A percentile compares a stretch with the other conserved stretches of the same genome.
Conservation (phyloP, 2,113 vertebrate genomes). For the Scomber scombrus region DNA sequence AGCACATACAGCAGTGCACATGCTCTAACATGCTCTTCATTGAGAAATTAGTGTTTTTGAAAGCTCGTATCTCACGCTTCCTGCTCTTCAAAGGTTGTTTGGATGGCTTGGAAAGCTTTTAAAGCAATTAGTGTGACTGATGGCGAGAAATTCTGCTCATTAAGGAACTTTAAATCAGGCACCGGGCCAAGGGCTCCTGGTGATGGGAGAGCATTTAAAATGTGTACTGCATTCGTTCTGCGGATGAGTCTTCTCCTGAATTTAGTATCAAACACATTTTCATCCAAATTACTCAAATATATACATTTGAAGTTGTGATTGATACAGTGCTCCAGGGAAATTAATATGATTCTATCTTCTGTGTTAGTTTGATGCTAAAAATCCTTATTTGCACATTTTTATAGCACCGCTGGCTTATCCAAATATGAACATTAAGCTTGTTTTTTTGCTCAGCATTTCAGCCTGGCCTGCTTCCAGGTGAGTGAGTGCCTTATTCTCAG, state of each 20-base stretch:
- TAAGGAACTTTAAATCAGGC: slow-evolving; percentile 20
- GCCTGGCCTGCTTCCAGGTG: slow-evolving; percentile 22
- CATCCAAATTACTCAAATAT: background rate
- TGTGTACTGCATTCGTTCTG: background rate
- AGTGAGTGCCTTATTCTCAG: slow-evolving; percentile 15
- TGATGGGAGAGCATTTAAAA: background rate
- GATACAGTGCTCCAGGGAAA: background rate
- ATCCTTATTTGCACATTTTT: background rate
- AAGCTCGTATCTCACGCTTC: background rate
- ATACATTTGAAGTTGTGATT: slow-evolving; percentile 1
- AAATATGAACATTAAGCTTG: too few relatives aligned
- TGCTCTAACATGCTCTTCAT: background rate
- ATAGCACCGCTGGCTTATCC: background rate
- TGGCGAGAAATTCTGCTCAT: slow-evolving; percentile 5
- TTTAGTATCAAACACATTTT: background rate
- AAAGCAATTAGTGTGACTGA: slow-evolving; percentile 29
- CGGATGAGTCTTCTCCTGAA: background rate
- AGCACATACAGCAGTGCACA: background rate
- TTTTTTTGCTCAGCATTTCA: background rate
- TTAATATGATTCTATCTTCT: background rate
- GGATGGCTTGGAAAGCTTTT: slow-evolving; percentile 12
- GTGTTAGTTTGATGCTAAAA: background rate
- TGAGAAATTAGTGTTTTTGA: background rate
- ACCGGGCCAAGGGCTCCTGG: background rate
- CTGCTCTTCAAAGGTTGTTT: slow-evolving; percentile 10